Evolutionary conservation across 2,113 vertebrate species (phyloP).

Genomic region (Balaeniceps rex): DNA sequence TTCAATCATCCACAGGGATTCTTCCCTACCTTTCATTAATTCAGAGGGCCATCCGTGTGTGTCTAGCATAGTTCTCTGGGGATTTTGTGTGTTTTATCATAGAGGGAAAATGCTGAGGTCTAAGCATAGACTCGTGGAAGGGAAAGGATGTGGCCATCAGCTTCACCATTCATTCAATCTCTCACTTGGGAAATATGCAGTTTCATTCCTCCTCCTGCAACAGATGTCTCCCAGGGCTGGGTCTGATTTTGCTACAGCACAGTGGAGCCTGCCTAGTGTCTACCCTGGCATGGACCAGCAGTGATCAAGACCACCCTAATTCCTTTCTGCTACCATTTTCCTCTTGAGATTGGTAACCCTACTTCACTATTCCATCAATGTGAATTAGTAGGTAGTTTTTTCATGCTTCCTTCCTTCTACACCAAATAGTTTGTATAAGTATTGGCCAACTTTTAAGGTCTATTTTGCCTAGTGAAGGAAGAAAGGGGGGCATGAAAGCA

Average conservation of each 20-base stretch:
- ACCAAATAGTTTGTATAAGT: background rate
- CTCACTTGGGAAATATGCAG: background rate
- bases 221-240: background rate
- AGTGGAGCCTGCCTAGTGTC: background rate
- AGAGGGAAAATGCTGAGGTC: background rate
- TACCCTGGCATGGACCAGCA: background rate
- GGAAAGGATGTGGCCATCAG: background rate
- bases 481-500: background rate
- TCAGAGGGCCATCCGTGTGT: fast-evolving
- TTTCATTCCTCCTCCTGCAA: background rate
- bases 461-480: background rate
- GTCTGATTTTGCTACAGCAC: background rate
- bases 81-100: background rate
- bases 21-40: background rate
- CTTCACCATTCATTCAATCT: background rate
- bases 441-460: background rate
- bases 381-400: background rate
- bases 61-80: background rate
- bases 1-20: background rate
- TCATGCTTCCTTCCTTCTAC: background rate
- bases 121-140: background rate
- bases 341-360: background rate
- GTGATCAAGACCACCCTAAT: background rate
- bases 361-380: background rate
- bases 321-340: background rate